A percentile compares a stretch with the other conserved stretches of the same genome.
phyloP scores from a whole-genome alignment of 2,888 invertebrate genomes.

The Euproctis similis region DNA sequence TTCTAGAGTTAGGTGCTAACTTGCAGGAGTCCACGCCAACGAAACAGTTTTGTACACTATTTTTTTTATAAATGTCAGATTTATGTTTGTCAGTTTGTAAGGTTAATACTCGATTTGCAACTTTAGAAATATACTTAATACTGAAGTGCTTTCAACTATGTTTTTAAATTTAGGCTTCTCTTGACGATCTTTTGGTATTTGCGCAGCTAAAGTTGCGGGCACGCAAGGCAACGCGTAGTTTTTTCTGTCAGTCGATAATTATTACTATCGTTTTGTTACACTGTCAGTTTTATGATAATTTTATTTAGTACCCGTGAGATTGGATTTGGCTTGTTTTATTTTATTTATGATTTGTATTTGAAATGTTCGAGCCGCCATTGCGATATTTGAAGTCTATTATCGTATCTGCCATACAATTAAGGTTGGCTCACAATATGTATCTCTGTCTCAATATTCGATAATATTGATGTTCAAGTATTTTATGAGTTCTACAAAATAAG shows the following conservation, averaged over 20 bases:
- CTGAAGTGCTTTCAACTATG: slow-evolving; percentile 71
- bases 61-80: slow-evolving; percentile 51
- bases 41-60: slow-evolving; percentile 27
- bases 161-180: slow-evolving; percentile 69
- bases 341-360: slow-evolving; percentile 49
- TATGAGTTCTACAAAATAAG: too few species aligned
- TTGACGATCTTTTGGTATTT: slow-evolving; percentile 70
- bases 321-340: slow-evolving; percentile 54
- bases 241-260: slow-evolving; percentile 62
- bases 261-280: slow-evolving; percentile 68
- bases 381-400: slow-evolving; percentile 28
- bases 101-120: slow-evolving; percentile 56
- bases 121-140: slow-evolving; percentile 69
- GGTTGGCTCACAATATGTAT: too few species aligned
- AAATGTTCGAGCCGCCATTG: slow-evolving; percentile 47
- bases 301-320: slow-evolving; percentile 72
- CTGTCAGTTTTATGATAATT: slow-evolving; percentile 64
- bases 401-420: too few species aligned
- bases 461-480: too few species aligned
- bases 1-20: too few species aligned
- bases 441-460: too few species aligned
- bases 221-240: slow-evolving; percentile 54
- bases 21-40: not conserved
- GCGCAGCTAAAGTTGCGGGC: slow-evolving; percentile 45
- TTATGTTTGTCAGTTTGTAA: slow-evolving; percentile 57